These are phyloP conservation scores for Spea bombifrons DNA, from an alignment of 2,113 vertebrate species.

Conservation along the genomic window DNA sequence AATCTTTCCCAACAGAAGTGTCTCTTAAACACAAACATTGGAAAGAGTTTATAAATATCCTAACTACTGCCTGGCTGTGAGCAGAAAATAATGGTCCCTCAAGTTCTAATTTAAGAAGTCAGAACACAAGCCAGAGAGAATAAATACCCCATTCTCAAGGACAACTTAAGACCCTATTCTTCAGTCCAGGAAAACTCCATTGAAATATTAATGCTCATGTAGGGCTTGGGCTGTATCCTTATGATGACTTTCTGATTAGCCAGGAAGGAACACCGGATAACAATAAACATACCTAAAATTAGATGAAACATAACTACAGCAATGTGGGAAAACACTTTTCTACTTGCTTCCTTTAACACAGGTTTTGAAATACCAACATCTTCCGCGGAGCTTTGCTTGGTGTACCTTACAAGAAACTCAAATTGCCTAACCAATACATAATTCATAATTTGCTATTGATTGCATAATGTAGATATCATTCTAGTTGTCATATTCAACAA, in stretches of 20 bases:
- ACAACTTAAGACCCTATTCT: constrained; percentile 4
- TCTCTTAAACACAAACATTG: no score
- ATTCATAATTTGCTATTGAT: no score
- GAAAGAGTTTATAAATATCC: no score
- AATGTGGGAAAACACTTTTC: background rate
- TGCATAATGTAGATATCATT: no score
- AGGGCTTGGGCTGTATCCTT: constrained; percentile 2
- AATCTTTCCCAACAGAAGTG: no score
- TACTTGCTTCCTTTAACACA: constrained; percentile 13
- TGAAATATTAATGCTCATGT: constrained; percentile 1
- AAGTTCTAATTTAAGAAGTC: constrained; percentile 9
- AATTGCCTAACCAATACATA: no score
- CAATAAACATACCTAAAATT: constrained; percentile 22
- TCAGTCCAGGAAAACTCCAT: constrained; percentile 16
- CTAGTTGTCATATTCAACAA: no score
- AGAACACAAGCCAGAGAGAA: background rate
- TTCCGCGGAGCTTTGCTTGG: no score
- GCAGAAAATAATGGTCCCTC: no score
- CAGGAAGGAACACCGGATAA: constrained; percentile 9
- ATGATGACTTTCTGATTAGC: constrained; percentile 1
- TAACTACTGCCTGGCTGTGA: no score
- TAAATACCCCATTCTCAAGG: constrained; percentile 13
- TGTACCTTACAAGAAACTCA: no score
- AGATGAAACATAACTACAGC: constrained; percentile 1
- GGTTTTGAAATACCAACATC: background rate